Evolutionary conservation across 2,888 invertebrate species (phyloP).

Genomic region (Endotricha flammealis): DNA sequence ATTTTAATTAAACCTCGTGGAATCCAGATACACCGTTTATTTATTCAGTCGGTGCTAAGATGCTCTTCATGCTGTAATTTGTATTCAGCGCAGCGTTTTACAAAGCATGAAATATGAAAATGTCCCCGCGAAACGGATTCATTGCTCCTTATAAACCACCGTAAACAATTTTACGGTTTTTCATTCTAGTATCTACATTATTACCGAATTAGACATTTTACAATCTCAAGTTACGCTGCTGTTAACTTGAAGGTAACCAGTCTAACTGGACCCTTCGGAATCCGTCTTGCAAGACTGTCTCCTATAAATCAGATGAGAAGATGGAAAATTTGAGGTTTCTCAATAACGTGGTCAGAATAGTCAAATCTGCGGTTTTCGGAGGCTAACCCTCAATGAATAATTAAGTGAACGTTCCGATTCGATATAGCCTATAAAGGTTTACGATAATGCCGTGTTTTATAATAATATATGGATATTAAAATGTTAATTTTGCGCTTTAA

Average conservation of each 20-base stretch:
- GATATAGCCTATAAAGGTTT: slow-evolving; percentile 46
- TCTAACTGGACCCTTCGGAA: not conserved
- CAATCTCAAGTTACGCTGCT: slow-evolving; percentile 25
- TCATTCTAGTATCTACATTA: slow-evolving; percentile 37
- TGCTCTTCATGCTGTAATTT: slow-evolving; percentile 38
- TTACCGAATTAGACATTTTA: slow-evolving; percentile 37
- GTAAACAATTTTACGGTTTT: slow-evolving; percentile 53
- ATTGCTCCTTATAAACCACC: slow-evolving; percentile 36
- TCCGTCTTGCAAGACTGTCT: not conserved
- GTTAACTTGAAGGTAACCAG: slow-evolving; percentile 16
- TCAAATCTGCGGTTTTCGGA: slow-evolving; percentile 24
- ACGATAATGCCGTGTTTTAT: slow-evolving; percentile 56
- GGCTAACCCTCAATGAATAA: slow-evolving; percentile 34
- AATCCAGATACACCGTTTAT: slow-evolving; percentile 12
- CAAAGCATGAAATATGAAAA: slow-evolving; percentile 47
- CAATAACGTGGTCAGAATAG: slow-evolving; percentile 1
- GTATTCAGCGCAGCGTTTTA: slow-evolving; percentile 40
- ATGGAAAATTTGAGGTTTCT: not conserved
- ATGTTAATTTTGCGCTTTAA: slow-evolving; percentile 72
- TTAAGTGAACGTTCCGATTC: slow-evolving; percentile 34
- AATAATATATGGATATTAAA: slow-evolving; percentile 72
- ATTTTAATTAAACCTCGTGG: slow-evolving; percentile 10
- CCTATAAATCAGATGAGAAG: not conserved
- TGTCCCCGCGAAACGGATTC: slow-evolving; percentile 29
- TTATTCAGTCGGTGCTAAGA: slow-evolving; percentile 21